A percentile compares a stretch with the other conserved stretches of the same genome.
phyloP scores from a whole-genome alignment of 2,888 invertebrate genomes.

The Ganaspis brasiliensis region DNA sequence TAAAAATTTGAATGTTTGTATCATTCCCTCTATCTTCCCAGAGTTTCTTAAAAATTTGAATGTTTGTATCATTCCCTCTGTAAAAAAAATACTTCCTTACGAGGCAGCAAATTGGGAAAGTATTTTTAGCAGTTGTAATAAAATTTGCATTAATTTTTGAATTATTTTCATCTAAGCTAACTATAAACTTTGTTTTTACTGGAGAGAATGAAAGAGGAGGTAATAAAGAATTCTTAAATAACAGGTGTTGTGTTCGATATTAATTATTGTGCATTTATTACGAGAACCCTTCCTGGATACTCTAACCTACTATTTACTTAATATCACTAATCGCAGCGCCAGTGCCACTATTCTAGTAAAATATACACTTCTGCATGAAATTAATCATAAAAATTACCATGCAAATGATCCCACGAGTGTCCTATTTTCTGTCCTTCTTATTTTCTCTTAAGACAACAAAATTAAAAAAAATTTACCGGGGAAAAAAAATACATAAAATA shows the following conservation, averaged over 20 bases:
- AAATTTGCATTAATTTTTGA: too few species aligned
- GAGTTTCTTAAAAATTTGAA: too few species aligned
- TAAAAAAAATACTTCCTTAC: too few species aligned
- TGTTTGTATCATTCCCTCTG: too few species aligned
- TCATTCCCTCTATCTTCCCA: too few species aligned
- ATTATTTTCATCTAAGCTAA: too few species aligned
- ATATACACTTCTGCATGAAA: not conserved
- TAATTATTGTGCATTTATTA: conserved; percentile 8
- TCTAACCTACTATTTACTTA: not conserved
- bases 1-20: too few species aligned
- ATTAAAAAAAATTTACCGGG: too few species aligned
- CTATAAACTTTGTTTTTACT: not conserved
- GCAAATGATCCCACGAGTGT: not conserved
- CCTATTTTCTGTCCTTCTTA: not conserved
- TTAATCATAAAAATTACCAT: conserved; percentile 21
- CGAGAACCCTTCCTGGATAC: not conserved
- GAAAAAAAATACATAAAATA: too few species aligned
- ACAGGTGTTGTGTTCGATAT: not conserved
- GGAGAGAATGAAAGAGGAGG: not conserved
- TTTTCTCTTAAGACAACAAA: not conserved
- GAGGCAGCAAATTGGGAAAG: too few species aligned
- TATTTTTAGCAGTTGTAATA: too few species aligned
- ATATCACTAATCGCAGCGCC: conserved; percentile 14
- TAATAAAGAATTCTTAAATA: not conserved
- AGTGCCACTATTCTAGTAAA: too few species aligned